Conservation (phyloP, 2,888 invertebrate species). For the Adelognathus sp. region DNA sequence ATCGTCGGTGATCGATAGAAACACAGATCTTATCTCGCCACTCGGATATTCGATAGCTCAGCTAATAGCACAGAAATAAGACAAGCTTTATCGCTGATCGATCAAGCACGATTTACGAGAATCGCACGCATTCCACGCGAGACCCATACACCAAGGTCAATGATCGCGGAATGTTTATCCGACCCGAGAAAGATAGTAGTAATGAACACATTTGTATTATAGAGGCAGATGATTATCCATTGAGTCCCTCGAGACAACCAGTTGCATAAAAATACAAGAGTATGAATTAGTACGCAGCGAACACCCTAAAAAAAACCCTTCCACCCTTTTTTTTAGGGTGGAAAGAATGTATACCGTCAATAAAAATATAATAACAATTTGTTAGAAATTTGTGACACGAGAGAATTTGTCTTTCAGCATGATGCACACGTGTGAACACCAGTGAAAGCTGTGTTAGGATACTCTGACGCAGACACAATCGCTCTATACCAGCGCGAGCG, state of each 20-base stretch:
- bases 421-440: not conserved
- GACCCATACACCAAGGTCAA: not conserved
- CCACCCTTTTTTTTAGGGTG: no score
- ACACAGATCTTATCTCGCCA: constrained; percentile 3
- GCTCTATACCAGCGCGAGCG: no score
- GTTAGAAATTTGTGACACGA: constrained; percentile 1
- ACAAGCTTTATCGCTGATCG: constrained; percentile 11
- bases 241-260: no score
- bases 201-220: no score
- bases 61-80: not conserved
- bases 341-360: no score
- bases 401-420: constrained; percentile 22
- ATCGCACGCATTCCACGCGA: not conserved
- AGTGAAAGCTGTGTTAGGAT: not conserved
- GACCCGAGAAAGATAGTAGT: not conserved
- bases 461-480: not conserved
- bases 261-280: no score
- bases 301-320: no score
- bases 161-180: not conserved
- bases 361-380: not conserved
- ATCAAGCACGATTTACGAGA: constrained; percentile 14
- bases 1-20: not conserved
- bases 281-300: no score
- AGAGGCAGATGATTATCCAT: no score
- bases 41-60: not conserved